Percentiles rank a stretch among this genome's conserved stretches.
Conservation (phyloP, 2,888 invertebrate genomes). For the Eupithecia inturbata region DNA sequence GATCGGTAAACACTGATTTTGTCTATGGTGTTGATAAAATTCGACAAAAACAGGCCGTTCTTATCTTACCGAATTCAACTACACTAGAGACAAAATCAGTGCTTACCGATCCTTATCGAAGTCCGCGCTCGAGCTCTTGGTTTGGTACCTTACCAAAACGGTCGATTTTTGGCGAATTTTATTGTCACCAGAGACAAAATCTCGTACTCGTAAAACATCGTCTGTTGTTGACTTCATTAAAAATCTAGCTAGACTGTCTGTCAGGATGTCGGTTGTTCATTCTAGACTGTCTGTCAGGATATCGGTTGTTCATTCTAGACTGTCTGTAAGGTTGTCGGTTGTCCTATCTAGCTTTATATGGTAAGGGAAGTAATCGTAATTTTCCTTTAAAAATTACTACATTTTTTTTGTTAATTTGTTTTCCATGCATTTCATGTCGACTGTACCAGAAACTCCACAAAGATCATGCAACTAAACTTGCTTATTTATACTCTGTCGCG, state of each 20-base stretch:
- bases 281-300: not conserved
- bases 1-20: not conserved
- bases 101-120: too few relatives aligned
- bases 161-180: too few relatives aligned
- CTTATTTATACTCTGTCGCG: conserved; percentile 66
- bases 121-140: too few relatives aligned
- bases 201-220: too few relatives aligned
- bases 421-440: not conserved
- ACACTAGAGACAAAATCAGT: too few relatives aligned
- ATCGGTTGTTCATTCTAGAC: too few relatives aligned
- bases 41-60: not conserved
- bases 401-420: not conserved
- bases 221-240: too few relatives aligned
- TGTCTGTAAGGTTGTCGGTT: not conserved
- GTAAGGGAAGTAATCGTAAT: not conserved
- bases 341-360: not conserved
- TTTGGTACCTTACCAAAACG: too few relatives aligned
- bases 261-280: too few relatives aligned
- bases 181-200: too few relatives aligned
- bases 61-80: not conserved
- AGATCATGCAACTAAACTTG: conserved; percentile 50
- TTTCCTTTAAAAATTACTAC: not conserved
- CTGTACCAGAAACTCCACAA: conserved; percentile 18
- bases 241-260: not conserved
- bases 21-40: not conserved